These are phyloP conservation scores for Smutsia temminckii DNA, from an alignment of 2,797 vertebrate genomes.

Conservation along the genomic window DNA sequence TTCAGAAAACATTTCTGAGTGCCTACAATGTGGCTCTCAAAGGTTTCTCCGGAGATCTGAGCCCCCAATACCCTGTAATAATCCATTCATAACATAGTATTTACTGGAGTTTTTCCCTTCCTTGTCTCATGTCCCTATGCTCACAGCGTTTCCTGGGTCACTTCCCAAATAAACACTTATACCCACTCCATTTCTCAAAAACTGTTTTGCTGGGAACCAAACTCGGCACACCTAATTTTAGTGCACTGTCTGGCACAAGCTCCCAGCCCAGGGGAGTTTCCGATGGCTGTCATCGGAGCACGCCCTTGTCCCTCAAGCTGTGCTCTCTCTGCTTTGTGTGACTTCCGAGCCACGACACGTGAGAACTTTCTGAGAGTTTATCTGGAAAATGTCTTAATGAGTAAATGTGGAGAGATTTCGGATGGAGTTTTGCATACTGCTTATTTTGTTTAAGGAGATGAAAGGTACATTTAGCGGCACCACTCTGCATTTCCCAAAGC, in stretches of 20 bases:
- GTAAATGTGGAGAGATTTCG: not conserved
- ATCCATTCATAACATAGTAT: not conserved
- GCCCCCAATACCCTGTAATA: not conserved
- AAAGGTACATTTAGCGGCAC: not conserved
- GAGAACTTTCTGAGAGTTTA: not conserved
- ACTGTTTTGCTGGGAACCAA: not conserved
- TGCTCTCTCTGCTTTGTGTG: not conserved
- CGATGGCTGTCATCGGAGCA: accelerated
- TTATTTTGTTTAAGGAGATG: not conserved
- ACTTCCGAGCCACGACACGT: not conserved
- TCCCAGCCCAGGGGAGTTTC: too few species aligned
- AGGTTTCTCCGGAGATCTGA: not conserved
- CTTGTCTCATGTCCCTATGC: not conserved
- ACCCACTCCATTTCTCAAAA: not conserved
- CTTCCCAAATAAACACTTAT: not conserved
- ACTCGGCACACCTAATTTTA: not conserved
- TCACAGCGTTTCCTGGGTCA: not conserved
- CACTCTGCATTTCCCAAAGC: not conserved
- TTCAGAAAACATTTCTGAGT: not conserved
- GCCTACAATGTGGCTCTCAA: not conserved
- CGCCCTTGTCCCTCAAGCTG: accelerated
- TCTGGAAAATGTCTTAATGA: not conserved
- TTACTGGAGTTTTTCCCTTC: not conserved
- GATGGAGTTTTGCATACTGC: not conserved
- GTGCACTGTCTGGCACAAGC: accelerated